phyloP scores from a whole-genome alignment of 1,140 invertebrate genomes.

The Dinoponera quadriceps region DNA sequence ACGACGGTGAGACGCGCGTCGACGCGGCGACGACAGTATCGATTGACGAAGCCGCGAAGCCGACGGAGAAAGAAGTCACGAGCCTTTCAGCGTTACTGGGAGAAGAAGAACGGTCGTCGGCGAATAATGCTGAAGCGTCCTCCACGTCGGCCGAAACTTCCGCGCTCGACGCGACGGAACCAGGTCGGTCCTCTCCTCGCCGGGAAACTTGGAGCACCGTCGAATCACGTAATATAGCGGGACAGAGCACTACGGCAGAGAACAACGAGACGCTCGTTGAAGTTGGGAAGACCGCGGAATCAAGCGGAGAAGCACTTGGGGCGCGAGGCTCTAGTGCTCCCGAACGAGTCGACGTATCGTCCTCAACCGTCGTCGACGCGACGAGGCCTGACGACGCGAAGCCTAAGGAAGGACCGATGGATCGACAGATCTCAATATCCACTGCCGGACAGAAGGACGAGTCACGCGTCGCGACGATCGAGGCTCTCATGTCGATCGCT shows the following conservation, averaged over 20 bases:
- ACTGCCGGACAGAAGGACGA: slow-evolving; percentile 20
- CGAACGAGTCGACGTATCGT: neutral
- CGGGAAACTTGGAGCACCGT: slow-evolving; percentile 38
- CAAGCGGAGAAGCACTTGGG: slow-evolving; percentile 3
- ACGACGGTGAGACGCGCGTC: neutral
- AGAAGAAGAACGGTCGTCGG: slow-evolving; percentile 10
- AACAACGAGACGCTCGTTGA: slow-evolving; percentile 37
- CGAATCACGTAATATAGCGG: slow-evolving; percentile 25
- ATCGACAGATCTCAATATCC: neutral
- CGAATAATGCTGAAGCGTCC: slow-evolving; percentile 33
- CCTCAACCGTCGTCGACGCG: neutral
- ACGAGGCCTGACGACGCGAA: too few species aligned
- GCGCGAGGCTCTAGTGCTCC: neutral
- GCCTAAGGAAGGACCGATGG: neutral
- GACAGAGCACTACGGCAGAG: neutral
- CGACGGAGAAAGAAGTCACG: neutral
- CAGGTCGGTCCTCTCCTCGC: slow-evolving; percentile 28
- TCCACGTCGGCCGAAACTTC: slow-evolving; percentile 7
- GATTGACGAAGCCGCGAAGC: slow-evolving; percentile 5
- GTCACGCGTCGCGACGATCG: slow-evolving; percentile 69
- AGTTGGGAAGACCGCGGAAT: slow-evolving; percentile 44
- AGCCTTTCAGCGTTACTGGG: neutral
- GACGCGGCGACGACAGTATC: neutral
- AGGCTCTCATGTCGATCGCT: slow-evolving; percentile 79
- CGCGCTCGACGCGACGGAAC: slow-evolving; percentile 35